Evolutionary conservation across 2,797 vertebrate genomes (phyloP).

Genomic region (Pygocentrus nattereri): DNA sequence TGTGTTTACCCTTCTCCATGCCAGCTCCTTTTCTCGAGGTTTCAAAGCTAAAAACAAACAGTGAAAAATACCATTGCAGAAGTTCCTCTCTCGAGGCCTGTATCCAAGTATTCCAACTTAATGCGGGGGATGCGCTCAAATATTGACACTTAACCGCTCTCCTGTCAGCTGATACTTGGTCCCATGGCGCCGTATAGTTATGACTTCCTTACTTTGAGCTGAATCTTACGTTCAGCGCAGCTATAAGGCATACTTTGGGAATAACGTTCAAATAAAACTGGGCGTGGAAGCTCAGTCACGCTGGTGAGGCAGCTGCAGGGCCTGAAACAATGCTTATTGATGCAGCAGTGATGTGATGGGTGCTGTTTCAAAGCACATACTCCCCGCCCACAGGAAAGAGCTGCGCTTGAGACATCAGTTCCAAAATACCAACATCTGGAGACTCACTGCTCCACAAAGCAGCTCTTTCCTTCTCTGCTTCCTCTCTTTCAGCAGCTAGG

Average conservation of each 20-base stretch:
- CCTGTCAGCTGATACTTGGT: not conserved
- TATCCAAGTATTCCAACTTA: not conserved
- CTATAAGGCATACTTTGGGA: not conserved
- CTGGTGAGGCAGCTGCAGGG: constrained; percentile 2
- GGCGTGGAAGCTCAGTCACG: not conserved
- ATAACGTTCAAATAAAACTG: constrained; percentile 1
- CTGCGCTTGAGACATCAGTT: constrained; percentile 14
- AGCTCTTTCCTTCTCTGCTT: constrained; percentile 14
- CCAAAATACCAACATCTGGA: constrained; percentile 55
- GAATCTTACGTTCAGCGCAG: not conserved
- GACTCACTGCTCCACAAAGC: constrained; percentile 25
- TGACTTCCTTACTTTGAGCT: not conserved
- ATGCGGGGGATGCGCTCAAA: not conserved
- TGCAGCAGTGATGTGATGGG: constrained; percentile 37
- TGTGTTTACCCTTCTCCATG: constrained; percentile 19
- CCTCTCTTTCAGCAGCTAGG: constrained; percentile 31
- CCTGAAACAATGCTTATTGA: constrained; percentile 36
- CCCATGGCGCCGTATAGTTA: not conserved
- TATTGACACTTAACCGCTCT: constrained; percentile 20
- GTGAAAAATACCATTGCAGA: not conserved
- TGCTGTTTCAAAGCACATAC: constrained; percentile 54
- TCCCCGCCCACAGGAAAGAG: constrained; percentile 12
- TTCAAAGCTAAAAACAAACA: constrained; percentile 15
- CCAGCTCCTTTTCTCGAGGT: not conserved
- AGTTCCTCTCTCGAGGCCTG: not conserved